Base-by-base conservation (phyloP, 2,888 invertebrate species). In the Glyphotaelius pellucidus region DNA sequence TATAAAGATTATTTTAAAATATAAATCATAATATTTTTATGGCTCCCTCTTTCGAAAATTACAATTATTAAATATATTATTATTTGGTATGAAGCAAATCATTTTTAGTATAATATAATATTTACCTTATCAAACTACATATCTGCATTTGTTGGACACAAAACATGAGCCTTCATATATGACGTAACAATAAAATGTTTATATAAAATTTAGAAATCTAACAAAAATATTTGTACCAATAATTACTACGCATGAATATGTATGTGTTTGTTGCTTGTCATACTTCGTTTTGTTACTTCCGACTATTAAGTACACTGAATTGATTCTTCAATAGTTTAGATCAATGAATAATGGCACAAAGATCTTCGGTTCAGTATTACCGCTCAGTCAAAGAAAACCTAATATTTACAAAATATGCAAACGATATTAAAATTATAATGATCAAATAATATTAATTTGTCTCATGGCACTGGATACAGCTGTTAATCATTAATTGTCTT, bases 61-160 rank as follows among this genome's bases (percentile, higher is more conserved):
- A 81, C 67, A 52, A 67, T 84, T 67, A 67, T 67, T 90, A 67
- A 90, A 90, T 90, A 90, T 90, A 90, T 86, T 90, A 90, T 86
- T 90, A 90, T 90, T 90, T 90, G 90, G 90, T 90, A 86, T 90
- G 80, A 90, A 90, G 90, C 90, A 87, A 90, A 90, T 84, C 47
- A 80, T 86, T 80, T 80, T 86, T 42, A 47, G 81, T 90, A 19
- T 31, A 47, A 89, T 84, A 90, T 67, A 67, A 85, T 90, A 42
- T 90, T 67, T 84, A 84, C 67, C 84, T 90, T 84, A 90, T 42
- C 52, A 30, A 31, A 32, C 67, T 84, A 89, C n/a, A 9, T 52
- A 89, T 90, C 47, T 38, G 83, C 84, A 86, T 38, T 86, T 42
- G 80, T 86, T 90, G 85, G 90, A 90, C 86, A 90, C 90, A 90